phyloP scores from a whole-genome alignment of 2,797 vertebrate species.

The Yasuhikotakia modesta region DNA sequence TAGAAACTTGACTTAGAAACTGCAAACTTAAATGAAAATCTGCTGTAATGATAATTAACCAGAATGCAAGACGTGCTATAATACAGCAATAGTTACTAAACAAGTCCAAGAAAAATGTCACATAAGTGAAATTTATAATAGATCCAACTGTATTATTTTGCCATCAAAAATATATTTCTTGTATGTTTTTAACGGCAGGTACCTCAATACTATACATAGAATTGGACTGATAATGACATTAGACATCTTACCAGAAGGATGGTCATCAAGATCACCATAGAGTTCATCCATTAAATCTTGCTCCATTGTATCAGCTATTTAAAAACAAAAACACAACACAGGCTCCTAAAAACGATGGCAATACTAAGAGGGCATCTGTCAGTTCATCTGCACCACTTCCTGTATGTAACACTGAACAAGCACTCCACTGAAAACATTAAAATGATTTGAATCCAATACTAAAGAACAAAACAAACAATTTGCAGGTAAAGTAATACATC shows the following conservation, averaged over 20 bases:
- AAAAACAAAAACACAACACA: neutral
- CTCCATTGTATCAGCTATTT: conserved; percentile 52
- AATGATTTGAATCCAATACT: neutral
- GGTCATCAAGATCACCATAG: conserved; percentile 54
- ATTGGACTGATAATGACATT: neutral
- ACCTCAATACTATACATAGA: neutral
- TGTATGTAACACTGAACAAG: neutral
- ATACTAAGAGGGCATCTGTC: conserved; percentile 6
- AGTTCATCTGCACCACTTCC: conserved; percentile 11
- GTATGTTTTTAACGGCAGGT: too few relatives aligned
- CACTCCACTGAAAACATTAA: neutral
- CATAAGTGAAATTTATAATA: too few relatives aligned
- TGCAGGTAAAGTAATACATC: neutral
- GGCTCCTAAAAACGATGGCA: conserved; percentile 28
- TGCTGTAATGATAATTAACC: too few relatives aligned
- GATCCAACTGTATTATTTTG: too few relatives aligned
- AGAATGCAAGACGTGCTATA: too few relatives aligned
- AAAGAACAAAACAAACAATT: neutral
- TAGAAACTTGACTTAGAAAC: too few relatives aligned
- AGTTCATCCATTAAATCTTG: conserved; percentile 52
- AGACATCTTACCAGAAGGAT: conserved; percentile 49
- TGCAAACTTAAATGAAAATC: too few relatives aligned
- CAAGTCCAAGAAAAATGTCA: too few relatives aligned
- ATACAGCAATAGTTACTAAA: too few relatives aligned
- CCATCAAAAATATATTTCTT: too few relatives aligned